These are phyloP conservation scores for Leptinotarsa peninsularis DNA, from an alignment of 2,888 invertebrate species.

Conservation along the genomic window DNA sequence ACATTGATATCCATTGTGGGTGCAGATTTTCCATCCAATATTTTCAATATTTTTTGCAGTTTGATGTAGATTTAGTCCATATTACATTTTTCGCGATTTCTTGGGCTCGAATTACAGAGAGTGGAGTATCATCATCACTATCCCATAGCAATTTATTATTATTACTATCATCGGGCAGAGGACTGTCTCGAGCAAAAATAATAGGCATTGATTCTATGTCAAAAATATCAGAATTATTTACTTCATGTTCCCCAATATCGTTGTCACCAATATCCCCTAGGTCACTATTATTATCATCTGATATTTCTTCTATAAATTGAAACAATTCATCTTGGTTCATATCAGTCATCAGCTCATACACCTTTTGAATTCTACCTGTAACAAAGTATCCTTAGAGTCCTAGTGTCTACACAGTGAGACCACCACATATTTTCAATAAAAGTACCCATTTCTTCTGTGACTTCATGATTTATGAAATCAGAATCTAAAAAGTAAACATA, in stretches of 20 bases:
- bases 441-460: too few species aligned
- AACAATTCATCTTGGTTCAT: background rate
- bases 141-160: constrained; percentile 5
- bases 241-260: background rate
- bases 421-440: too few species aligned
- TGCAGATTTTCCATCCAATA: background rate
- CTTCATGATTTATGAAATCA: too few species aligned
- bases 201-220: background rate
- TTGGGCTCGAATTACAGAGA: constrained; percentile 6
- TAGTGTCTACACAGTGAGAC: too few species aligned
- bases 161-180: background rate
- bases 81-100: background rate
- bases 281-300: background rate
- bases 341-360: too few species aligned
- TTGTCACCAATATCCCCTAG: background rate
- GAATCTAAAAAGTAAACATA: too few species aligned
- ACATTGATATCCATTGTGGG: background rate
- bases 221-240: background rate
- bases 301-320: background rate
- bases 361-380: too few species aligned
- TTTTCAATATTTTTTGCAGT: background rate
- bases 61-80: background rate
- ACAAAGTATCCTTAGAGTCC: too few species aligned
- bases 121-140: constrained; percentile 10
- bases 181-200: background rate